A percentile compares a stretch with the other conserved stretches of the same genome.
These are phyloP conservation scores for Cuculus canorus DNA, from an alignment of 2,797 vertebrate genomes.

Conservation along the genomic window DNA sequence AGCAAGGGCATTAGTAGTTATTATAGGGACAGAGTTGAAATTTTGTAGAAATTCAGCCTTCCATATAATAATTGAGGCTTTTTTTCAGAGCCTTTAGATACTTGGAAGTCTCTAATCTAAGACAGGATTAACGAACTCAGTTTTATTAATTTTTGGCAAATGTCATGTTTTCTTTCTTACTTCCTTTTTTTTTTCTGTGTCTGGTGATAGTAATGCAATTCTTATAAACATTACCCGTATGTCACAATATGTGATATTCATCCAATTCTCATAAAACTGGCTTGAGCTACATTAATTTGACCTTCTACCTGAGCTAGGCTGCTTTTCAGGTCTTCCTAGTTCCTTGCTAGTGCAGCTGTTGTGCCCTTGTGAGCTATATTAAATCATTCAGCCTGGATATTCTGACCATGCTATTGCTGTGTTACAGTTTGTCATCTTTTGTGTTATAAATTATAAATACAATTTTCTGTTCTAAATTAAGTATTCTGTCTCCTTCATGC, in stretches of 20 bases:
- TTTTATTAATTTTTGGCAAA: slow-evolving; percentile 58
- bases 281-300: background rate
- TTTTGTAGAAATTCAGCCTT: slow-evolving; percentile 28
- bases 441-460: background rate
- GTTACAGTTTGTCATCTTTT: background rate
- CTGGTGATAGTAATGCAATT: background rate
- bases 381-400: background rate
- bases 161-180: background rate
- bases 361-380: background rate
- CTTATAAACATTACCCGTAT: background rate
- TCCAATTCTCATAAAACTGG: background rate
- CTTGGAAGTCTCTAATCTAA: slow-evolving; percentile 33
- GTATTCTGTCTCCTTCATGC: background rate
- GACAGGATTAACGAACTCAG: slow-evolving; percentile 25
- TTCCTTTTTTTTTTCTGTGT: background rate
- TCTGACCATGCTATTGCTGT: background rate
- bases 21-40: slow-evolving; percentile 37
- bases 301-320: background rate
- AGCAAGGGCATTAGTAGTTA: slow-evolving; percentile 61
- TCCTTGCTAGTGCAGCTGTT: background rate
- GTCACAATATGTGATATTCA: background rate
- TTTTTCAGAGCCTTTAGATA: background rate
- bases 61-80: background rate
- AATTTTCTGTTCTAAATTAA: background rate
- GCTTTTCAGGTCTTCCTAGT: background rate